Conservation (phyloP, 2,888 invertebrate genomes). For the Mylabris sibirica region DNA sequence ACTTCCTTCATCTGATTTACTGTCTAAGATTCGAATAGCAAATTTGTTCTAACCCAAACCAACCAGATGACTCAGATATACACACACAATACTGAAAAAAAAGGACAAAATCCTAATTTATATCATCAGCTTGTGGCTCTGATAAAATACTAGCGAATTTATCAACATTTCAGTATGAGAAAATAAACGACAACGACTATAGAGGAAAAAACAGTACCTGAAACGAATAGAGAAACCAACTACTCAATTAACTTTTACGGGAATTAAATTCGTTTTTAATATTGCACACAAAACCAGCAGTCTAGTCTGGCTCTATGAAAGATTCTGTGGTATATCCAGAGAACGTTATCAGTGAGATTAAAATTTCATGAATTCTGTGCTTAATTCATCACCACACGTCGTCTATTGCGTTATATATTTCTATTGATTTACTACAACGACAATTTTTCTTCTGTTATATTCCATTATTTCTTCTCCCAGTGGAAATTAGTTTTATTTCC, state of each 20-base stretch:
- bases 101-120: conserved; percentile 8
- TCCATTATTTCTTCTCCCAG: background rate
- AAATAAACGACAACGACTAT: background rate
- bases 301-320: background rate
- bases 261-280: conserved; percentile 1
- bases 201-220: conserved; percentile 4
- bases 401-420: background rate
- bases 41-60: conserved; percentile 6
- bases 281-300: background rate
- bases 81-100: background rate
- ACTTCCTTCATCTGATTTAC: background rate
- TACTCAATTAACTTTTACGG: background rate
- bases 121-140: conserved; percentile 1
- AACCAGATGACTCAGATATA: background rate
- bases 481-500: background rate
- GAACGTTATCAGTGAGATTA: background rate
- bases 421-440: background rate
- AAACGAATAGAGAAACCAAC: conserved; percentile 5
- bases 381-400: background rate
- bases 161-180: background rate
- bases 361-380: background rate
- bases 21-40: background rate
- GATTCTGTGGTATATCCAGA: background rate
- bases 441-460: background rate
- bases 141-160: conserved; percentile 1